Evolutionary conservation across 2,113 vertebrate species (phyloP), one percentile per base, ranked within the genome.

Genomic region (Stomatorhinus ivindoensis): DNA sequence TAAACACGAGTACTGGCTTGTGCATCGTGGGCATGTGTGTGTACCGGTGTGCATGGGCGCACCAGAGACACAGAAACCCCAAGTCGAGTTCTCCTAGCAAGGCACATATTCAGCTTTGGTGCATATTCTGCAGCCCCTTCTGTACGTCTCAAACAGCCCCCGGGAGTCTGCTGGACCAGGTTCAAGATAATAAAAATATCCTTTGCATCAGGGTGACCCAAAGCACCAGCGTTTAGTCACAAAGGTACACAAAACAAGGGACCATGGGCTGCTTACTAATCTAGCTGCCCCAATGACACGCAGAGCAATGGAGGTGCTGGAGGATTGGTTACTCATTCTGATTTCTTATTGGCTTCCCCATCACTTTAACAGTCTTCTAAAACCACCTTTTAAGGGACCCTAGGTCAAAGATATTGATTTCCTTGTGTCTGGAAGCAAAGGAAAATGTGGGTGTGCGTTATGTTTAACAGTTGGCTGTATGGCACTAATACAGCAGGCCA

Each of bases 1-100:
- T 90, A 90, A 90, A 90, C 69, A n/a, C 8, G 2, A 80, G 86
- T 83, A 83, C 86, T 42, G 51, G 86, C 51, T 88, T 51, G 51
- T 65, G 88, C 88, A 53, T 19, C 15, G 89, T 21, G 80, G 4
- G 46, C 44, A 19, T 5, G 31, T 47, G 8, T 69, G 47, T 19
- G 4, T 53, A 19, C n/a, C 24, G 53, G 53, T 42, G 19, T 65
- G 48, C 17, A 27, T 11, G 21, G 9, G 8, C 1, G 21, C 44
- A 84, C 39, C 82, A n/a, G 82, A 19, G 35, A 80, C 73, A 2
- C 73, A 2, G 27, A 35, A 13, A 35, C 31, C 58, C 73, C 35
- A 35, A 76, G 17, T 42, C 6, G 35, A 76, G 35, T 39, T 42
- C 35, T 76, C 11, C 7, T 17, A 76, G 31, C 31, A 39, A 76